phyloP scores from a whole-genome alignment of 2,888 invertebrate species.

The Venusia cambrica region DNA sequence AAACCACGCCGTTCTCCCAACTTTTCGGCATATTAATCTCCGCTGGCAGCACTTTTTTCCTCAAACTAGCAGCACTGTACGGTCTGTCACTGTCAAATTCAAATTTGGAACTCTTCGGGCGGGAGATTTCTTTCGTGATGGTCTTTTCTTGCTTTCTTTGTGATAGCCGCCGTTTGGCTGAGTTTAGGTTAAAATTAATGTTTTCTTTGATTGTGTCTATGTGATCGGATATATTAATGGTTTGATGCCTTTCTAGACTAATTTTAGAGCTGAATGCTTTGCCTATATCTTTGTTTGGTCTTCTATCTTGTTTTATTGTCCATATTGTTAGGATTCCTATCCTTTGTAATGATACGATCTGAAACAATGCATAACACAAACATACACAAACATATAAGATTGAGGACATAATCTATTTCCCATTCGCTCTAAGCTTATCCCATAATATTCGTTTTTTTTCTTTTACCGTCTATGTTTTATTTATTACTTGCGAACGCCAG shows the following conservation, averaged over 20 bases:
- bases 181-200: conserved; percentile 52
- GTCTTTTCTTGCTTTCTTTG: conserved; percentile 47
- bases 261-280: conserved; percentile 67
- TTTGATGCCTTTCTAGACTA: conserved; percentile 55
- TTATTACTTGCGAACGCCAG: no score
- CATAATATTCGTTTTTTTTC: no score
- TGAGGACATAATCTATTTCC: no score
- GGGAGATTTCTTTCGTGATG: conserved; percentile 38
- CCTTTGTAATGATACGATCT: conserved; percentile 62
- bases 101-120: conserved; percentile 43
- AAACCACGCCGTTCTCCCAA: conserved; percentile 57
- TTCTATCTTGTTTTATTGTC: conserved; percentile 63
- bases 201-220: conserved; percentile 37
- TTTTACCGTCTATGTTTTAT: no score
- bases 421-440: no score
- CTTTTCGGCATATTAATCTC: conserved; percentile 38
- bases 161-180: conserved; percentile 55
- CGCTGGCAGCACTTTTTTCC: conserved; percentile 40
- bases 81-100: conserved; percentile 50
- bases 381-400: no score
- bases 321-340: conserved; percentile 61
- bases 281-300: conserved; percentile 47
- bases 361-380: conserved; percentile 14
- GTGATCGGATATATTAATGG: conserved; percentile 47
- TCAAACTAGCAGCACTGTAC: conserved; percentile 51